Base-by-base conservation (phyloP, 2,888 invertebrate genomes). In the Papilio protenor region DNA sequence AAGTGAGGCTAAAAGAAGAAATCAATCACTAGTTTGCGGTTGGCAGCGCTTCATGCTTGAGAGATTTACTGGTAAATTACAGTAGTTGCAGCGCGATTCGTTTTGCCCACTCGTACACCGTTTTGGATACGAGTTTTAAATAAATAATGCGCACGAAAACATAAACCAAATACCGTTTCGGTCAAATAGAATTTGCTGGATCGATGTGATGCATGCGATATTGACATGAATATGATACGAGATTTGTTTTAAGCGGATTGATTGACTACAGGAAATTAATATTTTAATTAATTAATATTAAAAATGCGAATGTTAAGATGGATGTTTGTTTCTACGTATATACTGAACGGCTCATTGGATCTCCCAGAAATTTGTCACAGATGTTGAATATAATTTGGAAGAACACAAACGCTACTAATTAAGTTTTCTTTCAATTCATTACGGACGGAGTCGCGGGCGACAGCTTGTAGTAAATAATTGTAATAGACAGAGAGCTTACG, bases 21-120 rank as follows among this genome's bases (percentile, higher is more conserved):
- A 76, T 76, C 76, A 76, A 76, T 76, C 76, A 76, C 71, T 57
- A 21, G 14, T 59, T 76, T 71, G 71, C 76, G 76, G 77, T 66
- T 52, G 77, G 73, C 73, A 77, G 64, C 77, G 77, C 33, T 77
- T 77, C 52, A 77, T 72, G 77, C 49, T 64, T 55, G 40, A 77
- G 55, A 27, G 55, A 73, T 77, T 77, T 27, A 66, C 61, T 73
- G 64, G 73, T 77, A 77, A 72, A 73, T 77, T 77, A 77, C 55
- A 45, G 40, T 52, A 47, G 49, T 40, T 72, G 55, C 77, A 23
- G 55, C 72, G 33, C 64, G 59, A 61, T 71, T 61, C 59, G 57
- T 61, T 69, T 11, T 55, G 45, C 57, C 70, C 23, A 70, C 55
- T 75, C 12, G 40, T 21, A 27, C 47, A 40, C 64, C 64, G 33